A percentile compares a stretch with the other conserved stretches of the same genome.
These are phyloP conservation scores for Mellivora capensis DNA, from an alignment of 2,113 vertebrate genomes.

Conservation along the genomic window DNA sequence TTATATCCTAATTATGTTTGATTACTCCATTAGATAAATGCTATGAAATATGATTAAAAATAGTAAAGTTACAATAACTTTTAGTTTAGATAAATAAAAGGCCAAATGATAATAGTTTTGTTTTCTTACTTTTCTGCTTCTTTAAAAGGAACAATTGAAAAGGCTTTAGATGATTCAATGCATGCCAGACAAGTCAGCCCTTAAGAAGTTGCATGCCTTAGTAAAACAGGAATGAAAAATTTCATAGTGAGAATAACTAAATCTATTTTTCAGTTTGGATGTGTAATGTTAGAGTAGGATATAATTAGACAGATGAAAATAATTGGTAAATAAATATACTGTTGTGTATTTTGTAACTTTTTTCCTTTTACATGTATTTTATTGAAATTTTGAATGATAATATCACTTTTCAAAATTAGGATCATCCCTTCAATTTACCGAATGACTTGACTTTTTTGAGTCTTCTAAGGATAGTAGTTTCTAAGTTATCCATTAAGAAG, in stretches of 20 bases:
- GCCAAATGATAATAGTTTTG: neutral
- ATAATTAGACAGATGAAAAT: constrained; percentile 6
- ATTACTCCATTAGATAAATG: neutral
- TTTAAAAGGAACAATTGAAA: neutral
- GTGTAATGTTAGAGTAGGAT: neutral
- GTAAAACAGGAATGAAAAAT: neutral
- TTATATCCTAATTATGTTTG: neutral
- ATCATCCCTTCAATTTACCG: neutral
- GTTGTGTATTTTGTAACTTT: neutral
- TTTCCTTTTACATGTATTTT: neutral
- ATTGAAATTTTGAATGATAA: neutral
- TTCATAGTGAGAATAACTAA: neutral
- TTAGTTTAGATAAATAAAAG: neutral
- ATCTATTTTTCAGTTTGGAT: neutral
- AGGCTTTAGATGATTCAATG: neutral
- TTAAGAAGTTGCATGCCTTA: neutral
- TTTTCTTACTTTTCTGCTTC: neutral
- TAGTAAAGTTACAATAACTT: neutral
- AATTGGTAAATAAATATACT: neutral
- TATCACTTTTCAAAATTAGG: neutral
- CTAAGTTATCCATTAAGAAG: neutral
- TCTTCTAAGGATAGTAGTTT: neutral
- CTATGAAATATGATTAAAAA: neutral
- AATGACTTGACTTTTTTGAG: neutral
- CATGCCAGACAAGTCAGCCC: neutral